phyloP scores from a whole-genome alignment of 2,113 vertebrate species.

The Corythaeola cristata region DNA sequence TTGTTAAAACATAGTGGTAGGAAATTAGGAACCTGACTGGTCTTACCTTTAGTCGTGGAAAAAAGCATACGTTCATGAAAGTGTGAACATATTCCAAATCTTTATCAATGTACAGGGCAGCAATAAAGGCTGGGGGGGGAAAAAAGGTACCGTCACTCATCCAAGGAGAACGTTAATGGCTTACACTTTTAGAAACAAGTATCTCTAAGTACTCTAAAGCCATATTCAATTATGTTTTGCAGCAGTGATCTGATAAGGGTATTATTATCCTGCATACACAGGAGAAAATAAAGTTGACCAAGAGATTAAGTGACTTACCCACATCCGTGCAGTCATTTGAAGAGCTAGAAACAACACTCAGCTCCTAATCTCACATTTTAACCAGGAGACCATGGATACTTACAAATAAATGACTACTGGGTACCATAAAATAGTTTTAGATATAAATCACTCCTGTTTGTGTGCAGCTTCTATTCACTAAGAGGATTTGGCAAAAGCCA shows the following conservation, averaged over 20 bases:
- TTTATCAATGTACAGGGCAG: constrained; percentile 97
- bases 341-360: neutral
- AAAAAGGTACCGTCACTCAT: neutral
- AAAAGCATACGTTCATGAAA: constrained; percentile 99
- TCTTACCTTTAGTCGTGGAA: constrained; percentile 92
- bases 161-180: neutral
- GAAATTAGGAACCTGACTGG: neutral
- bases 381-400: neutral
- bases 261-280: neutral
- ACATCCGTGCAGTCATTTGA: constrained; percentile 22
- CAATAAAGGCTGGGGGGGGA: constrained; percentile 86
- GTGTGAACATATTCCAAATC: constrained; percentile 96
- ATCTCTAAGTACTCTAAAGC: neutral
- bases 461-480: constrained; percentile 28
- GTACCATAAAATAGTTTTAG: neutral
- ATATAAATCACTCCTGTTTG: constrained; percentile 25
- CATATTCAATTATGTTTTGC: neutral
- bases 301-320: constrained; percentile 34
- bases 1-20: neutral
- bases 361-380: constrained; percentile 35
- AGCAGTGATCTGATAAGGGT: neutral
- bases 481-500: constrained; percentile 45
- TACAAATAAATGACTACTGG: constrained; percentile 17
- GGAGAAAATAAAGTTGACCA: neutral
- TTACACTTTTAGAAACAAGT: neutral